Evolutionary conservation across 1,140 invertebrate genomes (phyloP).

Genomic region (Rhagoletis pomonella): DNA sequence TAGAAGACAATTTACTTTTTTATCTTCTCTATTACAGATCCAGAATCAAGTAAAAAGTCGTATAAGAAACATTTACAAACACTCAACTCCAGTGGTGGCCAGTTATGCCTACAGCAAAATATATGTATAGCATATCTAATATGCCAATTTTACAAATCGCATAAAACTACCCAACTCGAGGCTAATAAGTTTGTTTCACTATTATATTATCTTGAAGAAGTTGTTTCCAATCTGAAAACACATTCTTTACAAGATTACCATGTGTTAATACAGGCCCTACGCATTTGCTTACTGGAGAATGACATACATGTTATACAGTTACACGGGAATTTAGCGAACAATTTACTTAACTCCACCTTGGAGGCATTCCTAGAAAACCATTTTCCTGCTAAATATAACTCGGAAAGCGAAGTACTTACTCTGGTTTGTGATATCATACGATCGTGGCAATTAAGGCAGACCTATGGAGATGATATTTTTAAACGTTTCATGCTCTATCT

Average conservation of each 20-base stretch:
- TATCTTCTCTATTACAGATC: constrained; percentile 62
- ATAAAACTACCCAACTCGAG: constrained; percentile 54
- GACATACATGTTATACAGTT: constrained; percentile 68
- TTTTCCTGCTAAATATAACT: constrained; percentile 64
- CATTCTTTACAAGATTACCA: constrained; percentile 60
- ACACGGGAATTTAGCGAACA: constrained; percentile 57
- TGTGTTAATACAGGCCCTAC: constrained; percentile 70
- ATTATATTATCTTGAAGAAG: constrained; percentile 54
- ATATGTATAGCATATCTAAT: constrained; percentile 63
- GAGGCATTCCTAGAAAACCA: constrained; percentile 63
- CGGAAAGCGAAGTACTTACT: constrained; percentile 61
- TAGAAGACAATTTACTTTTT: constrained; percentile 52
- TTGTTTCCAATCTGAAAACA: constrained; percentile 65
- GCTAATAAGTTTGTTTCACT: constrained; percentile 23
- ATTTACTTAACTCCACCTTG: constrained; percentile 60
- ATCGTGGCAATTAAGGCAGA: constrained; percentile 68
- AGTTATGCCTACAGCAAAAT: constrained; percentile 67
- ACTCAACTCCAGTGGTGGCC: constrained; percentile 55
- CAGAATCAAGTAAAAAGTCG: constrained; percentile 65
- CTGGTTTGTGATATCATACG: constrained; percentile 75
- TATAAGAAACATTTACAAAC: constrained; percentile 29
- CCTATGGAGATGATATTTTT: constrained; percentile 69
- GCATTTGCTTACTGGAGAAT: constrained; percentile 73
- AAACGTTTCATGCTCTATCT: constrained; percentile 62
- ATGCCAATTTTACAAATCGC: constrained; percentile 61